Evolutionary conservation across 2,888 invertebrate genomes (phyloP).

Genomic region (Graphium colonna): DNA sequence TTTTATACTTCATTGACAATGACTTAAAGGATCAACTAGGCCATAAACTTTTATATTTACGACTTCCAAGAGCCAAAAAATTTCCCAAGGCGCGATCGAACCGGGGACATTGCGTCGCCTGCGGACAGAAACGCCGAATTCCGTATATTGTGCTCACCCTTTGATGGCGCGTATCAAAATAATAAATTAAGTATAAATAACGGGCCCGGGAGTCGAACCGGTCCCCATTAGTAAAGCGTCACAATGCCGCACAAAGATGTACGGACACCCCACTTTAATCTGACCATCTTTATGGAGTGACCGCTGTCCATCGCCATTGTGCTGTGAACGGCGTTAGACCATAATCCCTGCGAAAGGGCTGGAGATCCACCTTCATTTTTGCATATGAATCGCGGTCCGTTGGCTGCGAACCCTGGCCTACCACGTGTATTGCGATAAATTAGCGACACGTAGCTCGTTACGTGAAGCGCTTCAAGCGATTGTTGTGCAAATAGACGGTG

Average conservation of each 20-base stretch:
- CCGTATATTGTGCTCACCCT: slow-evolving; percentile 60
- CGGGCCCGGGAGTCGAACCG: slow-evolving; percentile 56
- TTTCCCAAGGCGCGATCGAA: slow-evolving; percentile 36
- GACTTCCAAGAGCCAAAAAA: neutral
- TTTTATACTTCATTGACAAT: too few species aligned
- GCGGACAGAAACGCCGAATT: slow-evolving; percentile 67
- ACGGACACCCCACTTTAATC: slow-evolving; percentile 60
- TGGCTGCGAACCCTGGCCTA: neutral
- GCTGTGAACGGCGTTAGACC: slow-evolving; percentile 63
- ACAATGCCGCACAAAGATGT: slow-evolving; percentile 58
- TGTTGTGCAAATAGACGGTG: neutral
- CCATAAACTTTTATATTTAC: too few species aligned
- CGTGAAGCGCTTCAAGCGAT: neutral
- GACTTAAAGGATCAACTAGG: too few species aligned
- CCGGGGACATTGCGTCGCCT: slow-evolving; percentile 39
- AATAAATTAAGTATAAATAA: slow-evolving; percentile 77
- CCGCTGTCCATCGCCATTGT: slow-evolving; percentile 65
- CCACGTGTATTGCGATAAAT: neutral
- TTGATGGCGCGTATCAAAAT: slow-evolving; percentile 75
- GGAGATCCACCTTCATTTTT: slow-evolving; percentile 45
- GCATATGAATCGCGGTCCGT: slow-evolving; percentile 57
- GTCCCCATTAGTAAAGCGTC: slow-evolving; percentile 74
- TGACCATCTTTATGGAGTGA: slow-evolving; percentile 72
- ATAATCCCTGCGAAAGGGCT: slow-evolving; percentile 63
- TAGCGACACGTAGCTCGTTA: neutral